Base-by-base conservation (phyloP, 2,888 invertebrate genomes). In the Euproctis similis region DNA sequence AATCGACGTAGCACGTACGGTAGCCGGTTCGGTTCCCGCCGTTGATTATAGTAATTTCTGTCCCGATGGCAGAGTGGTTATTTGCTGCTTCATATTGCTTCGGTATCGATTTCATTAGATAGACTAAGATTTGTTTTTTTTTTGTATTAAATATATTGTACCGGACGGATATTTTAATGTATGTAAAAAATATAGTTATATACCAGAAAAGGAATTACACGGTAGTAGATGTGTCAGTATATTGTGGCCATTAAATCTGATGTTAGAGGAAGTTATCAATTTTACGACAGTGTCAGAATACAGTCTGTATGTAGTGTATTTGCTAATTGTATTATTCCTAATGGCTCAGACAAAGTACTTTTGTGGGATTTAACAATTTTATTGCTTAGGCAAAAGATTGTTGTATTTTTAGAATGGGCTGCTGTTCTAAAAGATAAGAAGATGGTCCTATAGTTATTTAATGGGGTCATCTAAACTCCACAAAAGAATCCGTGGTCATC, bases 61-160 rank as follows among this genome's bases (percentile, higher is more conserved):
- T 36, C 28, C 31, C 31, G 35, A 30, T 32, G n/a, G n/a, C 39
- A 23, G 26, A 43, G 34, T 36, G 34, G 44, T 52, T 44, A 53
- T 51, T 54, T 54, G 40, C n/a, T n/a, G n/a, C 46, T 39, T 25
- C 39, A 49, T 42, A 46, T 45, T 34, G 53, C 45, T 52, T 47
- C 39, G 26, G 52, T 53, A 54, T 53, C 55, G 53, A 53, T 53
- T 53, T 53, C 55, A 54, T 53, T 53, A 54, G 49, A 52, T 45
- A 42, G 45, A 42, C 42, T 26, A 27, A 33, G 46, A 44, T 51
- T 48, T n/a, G n/a, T n/a, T n/a, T n/a, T n/a, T n/a, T n/a, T n/a
- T 53, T 53, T 49, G 54, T 52, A 39, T 43, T 54, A 51, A 46
- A 54, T 41, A 36, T 48, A 41, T 30, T 26, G 23, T 35, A 31